Conservation (phyloP, 1,140 invertebrate species). For the Paracyclopina nana region DNA sequence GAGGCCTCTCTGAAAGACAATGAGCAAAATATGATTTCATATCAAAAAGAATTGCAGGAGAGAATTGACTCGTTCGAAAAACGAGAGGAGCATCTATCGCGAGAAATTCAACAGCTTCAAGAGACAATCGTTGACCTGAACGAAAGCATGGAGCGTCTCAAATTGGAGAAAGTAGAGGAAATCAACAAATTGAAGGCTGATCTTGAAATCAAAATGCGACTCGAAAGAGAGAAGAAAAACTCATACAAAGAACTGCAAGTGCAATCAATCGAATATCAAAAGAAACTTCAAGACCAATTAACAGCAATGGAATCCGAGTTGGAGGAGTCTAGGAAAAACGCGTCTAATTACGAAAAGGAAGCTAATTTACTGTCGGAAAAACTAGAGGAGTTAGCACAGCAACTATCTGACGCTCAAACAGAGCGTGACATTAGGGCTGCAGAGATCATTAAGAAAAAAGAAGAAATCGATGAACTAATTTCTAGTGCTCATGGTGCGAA, state of each 20-base stretch:
- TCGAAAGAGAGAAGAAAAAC: constrained; percentile 23
- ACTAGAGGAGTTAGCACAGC: too few species aligned
- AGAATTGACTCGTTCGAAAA: constrained; percentile 20
- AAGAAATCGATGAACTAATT: too few species aligned
- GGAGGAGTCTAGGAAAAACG: neutral
- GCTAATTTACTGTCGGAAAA: too few species aligned
- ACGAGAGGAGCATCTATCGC: constrained; percentile 19
- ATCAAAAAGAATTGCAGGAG: constrained; percentile 18
- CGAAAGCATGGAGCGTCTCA: constrained; percentile 20
- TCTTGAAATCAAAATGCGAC: constrained; percentile 21
- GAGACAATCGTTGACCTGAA: constrained; percentile 15
- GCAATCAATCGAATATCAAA: constrained; percentile 18
- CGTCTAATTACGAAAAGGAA: too few species aligned
- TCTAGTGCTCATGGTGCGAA: too few species aligned
- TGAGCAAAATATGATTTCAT: constrained; percentile 9
- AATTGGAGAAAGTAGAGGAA: constrained; percentile 22
- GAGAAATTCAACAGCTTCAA: constrained; percentile 17
- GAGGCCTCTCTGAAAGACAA: constrained; percentile 17
- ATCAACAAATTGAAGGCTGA: constrained; percentile 21
- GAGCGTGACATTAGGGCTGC: too few species aligned
- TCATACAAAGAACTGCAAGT: constrained; percentile 20
- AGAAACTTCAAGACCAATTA: constrained; percentile 17
- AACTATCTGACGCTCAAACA: too few species aligned
- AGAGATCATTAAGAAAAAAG: too few species aligned
- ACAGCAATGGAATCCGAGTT: constrained; percentile 18